Evolutionary conservation across 1,140 invertebrate genomes (phyloP), one percentile per base, ranked within the genome.

Genomic region (Drosophila arawakana): DNA sequence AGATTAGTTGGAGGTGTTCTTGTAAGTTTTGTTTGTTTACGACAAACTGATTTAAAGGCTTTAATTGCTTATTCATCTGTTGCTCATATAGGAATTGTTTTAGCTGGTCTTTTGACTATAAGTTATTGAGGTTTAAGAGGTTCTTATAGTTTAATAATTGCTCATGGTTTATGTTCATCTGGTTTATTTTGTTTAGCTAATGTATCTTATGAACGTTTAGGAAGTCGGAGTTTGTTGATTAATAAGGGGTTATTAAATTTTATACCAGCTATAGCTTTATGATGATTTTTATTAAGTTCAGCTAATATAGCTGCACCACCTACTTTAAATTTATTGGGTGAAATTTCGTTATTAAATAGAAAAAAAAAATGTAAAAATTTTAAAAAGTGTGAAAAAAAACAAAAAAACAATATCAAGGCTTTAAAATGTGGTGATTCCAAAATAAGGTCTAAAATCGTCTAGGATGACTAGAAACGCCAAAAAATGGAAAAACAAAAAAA

Each of bases 121-220:
- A 80, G 58, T 8, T 80, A 78, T 66, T 89, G 91, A 81, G 94
- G 94, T 0, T 92, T 91, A 81, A 81, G 77, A 39, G 94, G 94
- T 11, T 81, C 92, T 65, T 92, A 94, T 78, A 67, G 93, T 72
- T 93, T 95, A 93, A 95, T 95, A 93, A 91, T 95, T 92, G 92
- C 92, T 74, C 95, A 96, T 94, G 95, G 95, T 3, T 86, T 95
- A 76, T 94, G 94, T 94, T 96, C 95, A 60, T 95, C 95, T 3
- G 94, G 94, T 0, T 92, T 96, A 93, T 96, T 96, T 95, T 94
- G 93, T 94, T 93, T 96, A 91, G 93, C 94, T 35, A 95, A 95
- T 94, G 92, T 95, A 80, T 92, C 80, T 84, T 96, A 95, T 94
- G 93, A 95, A 77, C 93, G 93, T 3, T 78, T 92, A 78, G 13